Evolutionary conservation across 2,113 vertebrate species (phyloP).

Genomic region (Oxyura jamaicensis): DNA sequence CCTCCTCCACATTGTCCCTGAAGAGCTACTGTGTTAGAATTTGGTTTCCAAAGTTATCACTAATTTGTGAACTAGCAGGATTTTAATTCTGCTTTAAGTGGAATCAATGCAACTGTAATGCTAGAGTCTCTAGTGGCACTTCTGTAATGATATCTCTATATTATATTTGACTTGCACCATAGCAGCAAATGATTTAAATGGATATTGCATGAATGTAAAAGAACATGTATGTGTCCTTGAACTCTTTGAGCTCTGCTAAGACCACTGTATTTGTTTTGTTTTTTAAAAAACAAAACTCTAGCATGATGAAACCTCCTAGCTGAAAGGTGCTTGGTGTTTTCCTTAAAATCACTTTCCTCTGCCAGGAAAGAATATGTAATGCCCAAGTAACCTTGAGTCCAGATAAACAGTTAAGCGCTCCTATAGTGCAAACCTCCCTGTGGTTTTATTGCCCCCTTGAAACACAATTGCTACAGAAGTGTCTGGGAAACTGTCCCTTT

Average conservation of each 20-base stretch:
- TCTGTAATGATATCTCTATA: not conserved
- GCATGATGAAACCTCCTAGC: not conserved
- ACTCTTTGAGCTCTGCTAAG: not conserved
- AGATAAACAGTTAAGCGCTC: not conserved
- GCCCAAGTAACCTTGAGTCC: not conserved
- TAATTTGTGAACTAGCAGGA: not conserved
- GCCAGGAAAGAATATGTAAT: not conserved
- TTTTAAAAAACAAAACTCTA: not conserved
- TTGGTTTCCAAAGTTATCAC: conserved; percentile 5
- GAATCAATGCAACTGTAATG: not conserved
- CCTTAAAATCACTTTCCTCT: not conserved
- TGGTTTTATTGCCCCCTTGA: not conserved
- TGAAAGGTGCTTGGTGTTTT: not conserved
- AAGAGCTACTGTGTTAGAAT: conserved; percentile 2
- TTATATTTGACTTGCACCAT: not conserved
- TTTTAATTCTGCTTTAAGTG: not conserved
- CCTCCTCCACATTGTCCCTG: not conserved
- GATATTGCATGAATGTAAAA: not conserved
- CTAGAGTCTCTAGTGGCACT: not conserved
- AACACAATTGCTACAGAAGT: not conserved
- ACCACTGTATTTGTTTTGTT: not conserved
- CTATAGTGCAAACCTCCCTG: not conserved
- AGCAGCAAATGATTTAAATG: not conserved
- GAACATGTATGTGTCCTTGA: not conserved
- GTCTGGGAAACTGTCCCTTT: conserved; percentile 17